Evolutionary conservation across 1,140 invertebrate genomes (phyloP).

Genomic region (Bathynomus jamesi): DNA sequence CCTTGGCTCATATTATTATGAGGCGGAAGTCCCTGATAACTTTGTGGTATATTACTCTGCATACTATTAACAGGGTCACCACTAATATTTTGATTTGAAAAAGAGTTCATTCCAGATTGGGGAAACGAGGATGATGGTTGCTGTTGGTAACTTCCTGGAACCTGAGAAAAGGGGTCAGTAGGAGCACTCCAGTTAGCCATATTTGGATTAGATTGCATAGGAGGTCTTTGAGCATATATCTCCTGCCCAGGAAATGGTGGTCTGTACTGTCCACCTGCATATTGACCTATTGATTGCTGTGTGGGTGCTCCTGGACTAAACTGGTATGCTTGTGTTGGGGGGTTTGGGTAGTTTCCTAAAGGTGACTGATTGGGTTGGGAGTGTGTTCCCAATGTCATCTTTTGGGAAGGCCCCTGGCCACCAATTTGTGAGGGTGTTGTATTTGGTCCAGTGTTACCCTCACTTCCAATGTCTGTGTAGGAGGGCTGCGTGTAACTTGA

Average conservation of each 20-base stretch:
- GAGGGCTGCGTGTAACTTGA: conserved; percentile 25
- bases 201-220: conserved; percentile 7
- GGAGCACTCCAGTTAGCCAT: conserved; percentile 3
- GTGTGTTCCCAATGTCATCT: background rate
- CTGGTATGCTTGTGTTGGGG: background rate
- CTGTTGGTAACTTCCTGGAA: conserved; percentile 19
- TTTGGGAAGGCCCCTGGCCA: background rate
- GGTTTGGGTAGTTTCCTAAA: background rate
- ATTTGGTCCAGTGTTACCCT: background rate
- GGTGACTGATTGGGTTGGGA: background rate
- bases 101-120: conserved; percentile 18
- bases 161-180: conserved; percentile 21
- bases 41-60: conserved; percentile 35
- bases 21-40: conserved; percentile 27
- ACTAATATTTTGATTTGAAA: conserved; percentile 9
- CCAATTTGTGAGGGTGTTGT: background rate
- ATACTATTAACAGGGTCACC: conserved; percentile 7
- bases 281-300: conserved; percentile 26
- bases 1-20: conserved; percentile 22
- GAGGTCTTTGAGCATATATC: conserved; percentile 20
- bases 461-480: conserved; percentile 19
- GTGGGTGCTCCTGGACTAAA: background rate
- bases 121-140: conserved; percentile 4
- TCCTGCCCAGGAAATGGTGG: conserved; percentile 23
- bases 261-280: conserved; percentile 23